These are phyloP conservation scores for Ptilorrhoa leucosticta DNA, from an alignment of 2,113 vertebrate species.

Conservation along the genomic window DNA sequence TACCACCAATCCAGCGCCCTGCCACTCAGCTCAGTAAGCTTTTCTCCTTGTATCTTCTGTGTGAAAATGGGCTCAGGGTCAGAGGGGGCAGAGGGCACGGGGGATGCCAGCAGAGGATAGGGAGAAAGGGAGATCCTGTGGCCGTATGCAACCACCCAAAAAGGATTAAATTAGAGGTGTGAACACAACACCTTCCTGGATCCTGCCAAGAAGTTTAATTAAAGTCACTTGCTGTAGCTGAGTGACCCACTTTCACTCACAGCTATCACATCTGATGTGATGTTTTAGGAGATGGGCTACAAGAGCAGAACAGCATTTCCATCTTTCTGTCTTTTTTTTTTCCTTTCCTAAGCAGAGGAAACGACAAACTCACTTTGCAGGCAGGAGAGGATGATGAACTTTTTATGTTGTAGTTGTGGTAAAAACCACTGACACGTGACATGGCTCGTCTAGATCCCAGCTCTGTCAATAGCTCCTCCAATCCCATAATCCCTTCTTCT, in stretches of 20 bases:
- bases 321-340: background rate
- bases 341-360: background rate
- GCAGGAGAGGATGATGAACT: background rate
- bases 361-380: background rate
- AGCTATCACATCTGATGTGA: constrained; percentile 44
- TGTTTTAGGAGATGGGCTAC: background rate
- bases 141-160: background rate
- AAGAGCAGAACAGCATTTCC: background rate
- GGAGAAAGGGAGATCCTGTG: background rate
- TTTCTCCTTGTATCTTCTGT: accelerated
- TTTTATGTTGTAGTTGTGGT: background rate
- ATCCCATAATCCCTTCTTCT: background rate
- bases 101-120: background rate
- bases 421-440: background rate
- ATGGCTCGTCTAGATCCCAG: background rate
- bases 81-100: background rate
- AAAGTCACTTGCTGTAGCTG: background rate
- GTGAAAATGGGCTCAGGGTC: background rate
- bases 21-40: background rate
- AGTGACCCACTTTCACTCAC: constrained; percentile 25
- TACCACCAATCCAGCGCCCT: background rate
- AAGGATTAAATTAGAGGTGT: background rate
- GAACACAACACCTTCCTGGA: background rate
- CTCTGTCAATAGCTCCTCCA: background rate
- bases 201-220: constrained; percentile 25